Evolutionary conservation across 2,888 invertebrate species (phyloP), one percentile per base, ranked within the genome.

Genomic region (Drosophila colorata): DNA sequence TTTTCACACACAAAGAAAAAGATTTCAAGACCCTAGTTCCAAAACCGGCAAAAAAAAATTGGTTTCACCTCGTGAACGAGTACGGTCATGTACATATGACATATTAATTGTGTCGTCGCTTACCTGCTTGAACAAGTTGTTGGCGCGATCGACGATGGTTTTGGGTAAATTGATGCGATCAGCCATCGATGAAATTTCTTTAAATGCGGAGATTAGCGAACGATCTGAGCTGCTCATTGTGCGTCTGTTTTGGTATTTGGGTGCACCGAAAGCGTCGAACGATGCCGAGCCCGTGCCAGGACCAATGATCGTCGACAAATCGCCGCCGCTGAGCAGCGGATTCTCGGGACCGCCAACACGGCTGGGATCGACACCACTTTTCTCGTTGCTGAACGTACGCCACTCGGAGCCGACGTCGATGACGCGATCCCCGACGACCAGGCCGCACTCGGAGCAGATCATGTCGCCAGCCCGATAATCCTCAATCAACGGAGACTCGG

Each of bases 321-420:
- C 99, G 43, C 98, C 97, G 0, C 99, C 98, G 86, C 97, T 97
- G 0, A 99, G 93, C 3, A 99, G 93, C 0, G 98, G 98, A 93
- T 99, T 99, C 93, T 99, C 99, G 0, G 99, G 98, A 0, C 99
- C 99, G 93, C 99, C 99, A 74, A 99, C 99, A 96, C 99, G 98
- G 93, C 98, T 98, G 4, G 99, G 99, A 93, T 99, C 99, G 0
- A 97, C 97, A 8, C 98, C 97, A 56, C 96, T 96, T 90, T 98
- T 99, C 91, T 99, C 99, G 92, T 99, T 99, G 90, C 98, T 98
- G 93, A 99, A 99, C 66, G 99, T 99, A 91, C 99, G 95, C 99
- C 99, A 99, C 93, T 99, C 99, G 4, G 99, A 99, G 35, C 99
- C 99, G n/a, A 99, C 99, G 93, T 99, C 99, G 77, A 99, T 98